Evolutionary conservation across 2,888 invertebrate species (phyloP).

Genomic region (Desoria tigrina): DNA sequence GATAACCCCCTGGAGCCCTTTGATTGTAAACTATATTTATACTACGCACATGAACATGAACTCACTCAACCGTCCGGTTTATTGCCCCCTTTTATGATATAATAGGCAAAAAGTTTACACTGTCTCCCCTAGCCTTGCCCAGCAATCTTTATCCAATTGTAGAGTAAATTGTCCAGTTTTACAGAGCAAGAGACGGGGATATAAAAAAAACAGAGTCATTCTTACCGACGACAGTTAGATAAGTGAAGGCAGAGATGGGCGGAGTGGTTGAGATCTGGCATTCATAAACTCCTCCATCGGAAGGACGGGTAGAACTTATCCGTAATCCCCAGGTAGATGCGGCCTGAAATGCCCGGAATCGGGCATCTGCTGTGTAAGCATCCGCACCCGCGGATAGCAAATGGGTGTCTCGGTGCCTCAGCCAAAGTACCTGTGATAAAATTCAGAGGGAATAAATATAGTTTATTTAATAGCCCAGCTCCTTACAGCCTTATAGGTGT

Average conservation of each 20-base stretch:
- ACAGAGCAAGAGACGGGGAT: neutral
- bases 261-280: constrained; percentile 53
- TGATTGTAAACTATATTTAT: no score
- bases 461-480: neutral
- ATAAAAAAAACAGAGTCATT: neutral
- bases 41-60: constrained; percentile 7
- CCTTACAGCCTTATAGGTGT: neutral
- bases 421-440: constrained; percentile 51
- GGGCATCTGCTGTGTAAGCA: constrained; percentile 50
- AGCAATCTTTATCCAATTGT: neutral
- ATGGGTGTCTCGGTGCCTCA: constrained; percentile 53
- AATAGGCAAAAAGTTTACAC: constrained; percentile 15
- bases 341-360: constrained; percentile 52
- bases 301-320: constrained; percentile 49
- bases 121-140: neutral
- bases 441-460: neutral
- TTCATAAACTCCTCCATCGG: constrained; percentile 52
- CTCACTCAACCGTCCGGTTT: constrained; percentile 6
- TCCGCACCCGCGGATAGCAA: constrained; percentile 50
- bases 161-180: neutral
- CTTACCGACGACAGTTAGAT: constrained; percentile 53
- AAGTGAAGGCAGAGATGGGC: constrained; percentile 52
- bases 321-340: constrained; percentile 51
- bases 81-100: constrained; percentile 17
- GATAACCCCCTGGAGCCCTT: no score